Conservation (phyloP, 2,113 vertebrate species). For the Tragelaphus scriptus region DNA sequence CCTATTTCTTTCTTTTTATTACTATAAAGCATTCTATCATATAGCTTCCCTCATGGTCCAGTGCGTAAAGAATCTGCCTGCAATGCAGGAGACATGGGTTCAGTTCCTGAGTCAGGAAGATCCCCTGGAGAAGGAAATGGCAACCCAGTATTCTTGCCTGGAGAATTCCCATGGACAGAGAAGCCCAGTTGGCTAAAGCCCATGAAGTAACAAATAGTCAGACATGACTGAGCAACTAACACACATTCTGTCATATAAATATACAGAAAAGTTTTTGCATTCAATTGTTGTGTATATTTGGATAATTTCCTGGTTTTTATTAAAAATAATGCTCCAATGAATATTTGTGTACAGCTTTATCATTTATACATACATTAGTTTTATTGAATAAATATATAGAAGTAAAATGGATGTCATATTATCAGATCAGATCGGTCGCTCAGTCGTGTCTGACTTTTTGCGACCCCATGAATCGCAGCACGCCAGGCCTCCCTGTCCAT, state of each 20-base stretch:
- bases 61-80: background rate
- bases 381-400: background rate
- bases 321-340: background rate
- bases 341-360: background rate
- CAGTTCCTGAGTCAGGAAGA: background rate
- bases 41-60: background rate
- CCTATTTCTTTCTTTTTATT: background rate
- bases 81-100: background rate
- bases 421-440: no score
- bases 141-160: background rate
- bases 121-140: background rate
- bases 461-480: fast-evolving
- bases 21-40: background rate
- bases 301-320: background rate
- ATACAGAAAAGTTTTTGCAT: background rate
- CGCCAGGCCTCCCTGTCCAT: no score
- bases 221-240: background rate
- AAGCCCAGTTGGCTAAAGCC: background rate
- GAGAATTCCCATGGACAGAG: background rate
- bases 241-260: background rate
- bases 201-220: background rate
- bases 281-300: background rate
- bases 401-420: background rate
- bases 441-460: no score
- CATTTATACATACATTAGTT: background rate